Percentiles rank a stretch among this genome's conserved stretches.
Conservation (phyloP, 2,888 invertebrate species). For the Masnerella sp. region DNA sequence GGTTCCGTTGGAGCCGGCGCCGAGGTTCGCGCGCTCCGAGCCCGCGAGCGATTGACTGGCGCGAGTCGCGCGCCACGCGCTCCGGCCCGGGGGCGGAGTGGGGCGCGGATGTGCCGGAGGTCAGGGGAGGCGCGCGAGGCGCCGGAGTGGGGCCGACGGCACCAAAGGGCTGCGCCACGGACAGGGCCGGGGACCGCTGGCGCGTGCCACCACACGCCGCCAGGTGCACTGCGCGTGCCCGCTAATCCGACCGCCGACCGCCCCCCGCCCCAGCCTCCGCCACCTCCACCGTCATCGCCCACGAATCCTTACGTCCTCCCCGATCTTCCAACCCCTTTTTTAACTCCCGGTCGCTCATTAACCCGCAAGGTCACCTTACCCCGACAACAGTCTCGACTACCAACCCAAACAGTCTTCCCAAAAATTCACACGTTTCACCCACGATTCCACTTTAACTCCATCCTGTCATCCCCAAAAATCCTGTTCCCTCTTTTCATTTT, state of each 20-base stretch:
- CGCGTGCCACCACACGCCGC: conserved; percentile 76
- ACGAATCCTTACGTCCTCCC: conserved; percentile 38
- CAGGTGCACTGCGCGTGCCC: conserved; percentile 77
- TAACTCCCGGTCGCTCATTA: too few relatives aligned
- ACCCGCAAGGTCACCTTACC: too few relatives aligned
- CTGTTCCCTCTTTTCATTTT: too few relatives aligned
- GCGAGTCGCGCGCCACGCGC: conserved; percentile 72
- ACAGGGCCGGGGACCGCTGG: conserved; percentile 69
- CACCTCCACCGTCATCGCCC: conserved; percentile 55
- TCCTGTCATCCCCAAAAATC: too few relatives aligned
- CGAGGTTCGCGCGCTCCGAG: conserved; percentile 71
- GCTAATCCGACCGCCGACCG: conserved; percentile 69
- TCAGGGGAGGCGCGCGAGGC: conserved; percentile 69
- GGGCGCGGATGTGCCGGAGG: too few relatives aligned
- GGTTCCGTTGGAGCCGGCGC: background rate
- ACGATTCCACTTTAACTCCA: too few relatives aligned
- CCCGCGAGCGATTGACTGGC: conserved; percentile 76
- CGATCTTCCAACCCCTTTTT: conserved; percentile 1
- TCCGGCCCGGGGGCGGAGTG: conserved; percentile 64
- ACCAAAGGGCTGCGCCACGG: conserved; percentile 72
- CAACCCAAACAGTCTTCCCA: too few relatives aligned
- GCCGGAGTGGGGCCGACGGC: conserved; percentile 77
- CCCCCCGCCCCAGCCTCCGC: conserved; percentile 38
- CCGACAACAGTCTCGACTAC: too few relatives aligned
- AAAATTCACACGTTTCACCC: too few relatives aligned